These are phyloP conservation scores for Nettapus auritus DNA, from an alignment of 2,113 vertebrate species.

Conservation along the genomic window DNA sequence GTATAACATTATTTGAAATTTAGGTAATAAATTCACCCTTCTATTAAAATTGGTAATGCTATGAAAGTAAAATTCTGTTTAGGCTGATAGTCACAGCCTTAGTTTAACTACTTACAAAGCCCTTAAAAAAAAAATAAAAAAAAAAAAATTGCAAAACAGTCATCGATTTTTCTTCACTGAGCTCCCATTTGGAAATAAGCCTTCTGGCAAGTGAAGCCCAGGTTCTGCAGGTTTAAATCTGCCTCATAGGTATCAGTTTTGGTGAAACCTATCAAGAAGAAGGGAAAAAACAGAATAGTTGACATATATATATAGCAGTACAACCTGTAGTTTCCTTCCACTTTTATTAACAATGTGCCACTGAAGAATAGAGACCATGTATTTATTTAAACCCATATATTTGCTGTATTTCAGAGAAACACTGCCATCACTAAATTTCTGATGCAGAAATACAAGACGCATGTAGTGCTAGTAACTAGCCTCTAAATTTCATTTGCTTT, in stretches of 20 bases:
- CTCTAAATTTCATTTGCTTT: not conserved
- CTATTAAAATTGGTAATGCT: constrained; percentile 37
- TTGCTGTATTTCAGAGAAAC: not conserved
- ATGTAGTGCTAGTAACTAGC: not conserved
- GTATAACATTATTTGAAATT: not conserved
- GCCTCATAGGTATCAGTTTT: constrained; percentile 87
- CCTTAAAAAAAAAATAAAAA: not conserved
- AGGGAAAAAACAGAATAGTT: not conserved
- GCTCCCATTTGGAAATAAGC: constrained; percentile 36
- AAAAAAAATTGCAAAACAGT: constrained; percentile 24
- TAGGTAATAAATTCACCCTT: constrained; percentile 19
- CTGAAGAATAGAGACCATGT: not conserved
- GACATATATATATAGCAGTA: not conserved
- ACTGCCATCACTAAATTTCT: not conserved
- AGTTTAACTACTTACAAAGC: constrained; percentile 50
- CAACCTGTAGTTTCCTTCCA: not conserved
- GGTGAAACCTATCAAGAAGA: constrained; percentile 85
- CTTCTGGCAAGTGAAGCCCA: constrained; percentile 19
- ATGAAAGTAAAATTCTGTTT: constrained; percentile 41
- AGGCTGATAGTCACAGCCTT: not conserved
- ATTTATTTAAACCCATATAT: not conserved
- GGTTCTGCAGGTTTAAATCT: constrained; percentile 77
- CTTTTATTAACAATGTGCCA: not conserved
- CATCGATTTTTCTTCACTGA: constrained; percentile 19
- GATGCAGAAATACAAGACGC: not conserved